Conservation (phyloP, 2,113 vertebrate species). For the Aleadryas rufinucha region DNA sequence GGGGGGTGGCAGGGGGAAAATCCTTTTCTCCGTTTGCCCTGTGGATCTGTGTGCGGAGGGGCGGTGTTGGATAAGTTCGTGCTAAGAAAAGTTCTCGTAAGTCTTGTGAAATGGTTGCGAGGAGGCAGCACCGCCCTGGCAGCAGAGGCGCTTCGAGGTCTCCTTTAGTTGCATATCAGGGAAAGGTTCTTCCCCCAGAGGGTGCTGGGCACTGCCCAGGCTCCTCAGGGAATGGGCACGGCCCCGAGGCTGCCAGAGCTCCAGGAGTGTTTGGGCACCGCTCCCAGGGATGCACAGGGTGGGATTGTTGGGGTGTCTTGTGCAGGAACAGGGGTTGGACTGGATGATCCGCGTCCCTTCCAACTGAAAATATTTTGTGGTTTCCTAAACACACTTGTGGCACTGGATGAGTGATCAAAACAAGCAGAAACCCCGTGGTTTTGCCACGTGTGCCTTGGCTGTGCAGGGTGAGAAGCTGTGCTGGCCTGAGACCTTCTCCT, state of each 20-base stretch:
- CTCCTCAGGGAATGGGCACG: background rate
- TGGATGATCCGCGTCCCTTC: background rate
- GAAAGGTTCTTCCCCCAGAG: background rate
- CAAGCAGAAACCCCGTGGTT: rapidly evolving
- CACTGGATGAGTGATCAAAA: rapidly evolving
- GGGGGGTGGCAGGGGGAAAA: rapidly evolving
- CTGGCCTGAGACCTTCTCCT: too few species aligned
- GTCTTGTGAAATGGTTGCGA: background rate
- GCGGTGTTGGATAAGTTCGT: rapidly evolving
- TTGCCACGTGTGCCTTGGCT: rapidly evolving
- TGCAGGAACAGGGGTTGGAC: rapidly evolving
- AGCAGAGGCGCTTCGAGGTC: background rate
- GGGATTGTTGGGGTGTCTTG: background rate
- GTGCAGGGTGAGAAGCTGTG: rapidly evolving
- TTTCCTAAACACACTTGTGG: rapidly evolving
- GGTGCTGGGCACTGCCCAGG: background rate
- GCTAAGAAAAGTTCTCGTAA: rapidly evolving
- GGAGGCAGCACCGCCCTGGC: rapidly evolving
- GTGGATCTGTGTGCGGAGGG: rapidly evolving
- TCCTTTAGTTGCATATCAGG: rapidly evolving
- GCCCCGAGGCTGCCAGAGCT: background rate
- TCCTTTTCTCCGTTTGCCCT: rapidly evolving
- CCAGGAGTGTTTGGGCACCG: rapidly evolving
- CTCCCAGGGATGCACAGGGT: background rate
- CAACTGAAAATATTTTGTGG: background rate